These are phyloP conservation scores for Trachymyrmex cornetzi DNA, from an alignment of 1,140 invertebrate species.

Conservation along the genomic window DNA sequence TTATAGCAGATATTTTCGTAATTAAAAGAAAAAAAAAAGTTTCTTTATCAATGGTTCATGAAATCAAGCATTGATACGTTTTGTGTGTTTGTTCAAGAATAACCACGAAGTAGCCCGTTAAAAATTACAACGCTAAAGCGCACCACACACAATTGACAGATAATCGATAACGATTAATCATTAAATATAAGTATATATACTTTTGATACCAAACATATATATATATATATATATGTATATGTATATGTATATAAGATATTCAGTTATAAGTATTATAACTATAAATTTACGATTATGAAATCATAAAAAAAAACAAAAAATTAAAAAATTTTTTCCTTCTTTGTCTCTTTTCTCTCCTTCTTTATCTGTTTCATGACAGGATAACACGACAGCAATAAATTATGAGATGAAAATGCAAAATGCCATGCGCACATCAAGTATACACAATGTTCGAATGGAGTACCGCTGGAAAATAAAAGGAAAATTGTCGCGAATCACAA, in stretches of 20 bases:
- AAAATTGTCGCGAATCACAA: neutral
- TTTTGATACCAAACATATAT: neutral
- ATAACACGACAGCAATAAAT: neutral
- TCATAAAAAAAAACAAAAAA: neutral
- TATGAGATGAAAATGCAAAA: constrained; percentile 16
- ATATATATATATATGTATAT: no score
- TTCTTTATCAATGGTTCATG: neutral
- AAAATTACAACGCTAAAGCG: neutral
- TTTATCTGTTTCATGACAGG: neutral
- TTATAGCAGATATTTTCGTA: neutral
- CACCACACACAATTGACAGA: neutral
- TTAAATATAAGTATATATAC: neutral
- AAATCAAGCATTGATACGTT: neutral
- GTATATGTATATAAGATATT: neutral
- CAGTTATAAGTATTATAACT: neutral
- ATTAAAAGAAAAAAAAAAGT: neutral
- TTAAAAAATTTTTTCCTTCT: neutral
- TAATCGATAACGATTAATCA: neutral
- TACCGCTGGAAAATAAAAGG: neutral
- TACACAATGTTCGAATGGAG: neutral
- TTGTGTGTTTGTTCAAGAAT: neutral
- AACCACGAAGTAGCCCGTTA: neutral
- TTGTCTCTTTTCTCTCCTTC: neutral
- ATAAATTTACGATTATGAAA: neutral
- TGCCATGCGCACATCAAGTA: neutral